Evolutionary conservation across 2,113 vertebrate species (phyloP).

Genomic region (Pluvianellus socialis): DNA sequence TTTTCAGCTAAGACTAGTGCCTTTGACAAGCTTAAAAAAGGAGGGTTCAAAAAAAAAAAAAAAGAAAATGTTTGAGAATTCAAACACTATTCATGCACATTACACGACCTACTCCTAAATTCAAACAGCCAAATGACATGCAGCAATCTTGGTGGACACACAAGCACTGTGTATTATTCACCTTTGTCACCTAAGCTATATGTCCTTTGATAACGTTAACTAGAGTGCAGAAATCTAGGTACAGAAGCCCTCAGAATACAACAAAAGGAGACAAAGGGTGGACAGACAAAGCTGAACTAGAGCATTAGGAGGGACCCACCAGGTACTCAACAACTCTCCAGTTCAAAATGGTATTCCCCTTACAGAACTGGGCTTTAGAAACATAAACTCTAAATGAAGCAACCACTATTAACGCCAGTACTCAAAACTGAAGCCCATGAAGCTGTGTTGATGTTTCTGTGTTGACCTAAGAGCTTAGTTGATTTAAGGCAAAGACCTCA

Average conservation of each 20-base stretch:
- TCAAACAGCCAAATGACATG: neutral
- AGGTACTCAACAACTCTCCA: neutral
- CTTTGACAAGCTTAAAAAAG: neutral
- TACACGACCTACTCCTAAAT: neutral
- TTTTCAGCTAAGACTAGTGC: slow-evolving; percentile 7
- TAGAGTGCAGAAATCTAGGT: neutral
- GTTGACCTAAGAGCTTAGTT: neutral
- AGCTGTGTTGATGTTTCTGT: neutral
- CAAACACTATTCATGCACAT: neutral
- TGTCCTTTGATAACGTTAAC: neutral
- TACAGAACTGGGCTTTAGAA: neutral
- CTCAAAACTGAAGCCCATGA: neutral
- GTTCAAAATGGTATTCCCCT: neutral
- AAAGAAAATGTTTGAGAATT: neutral
- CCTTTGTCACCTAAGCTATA: neutral
- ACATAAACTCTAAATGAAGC: neutral
- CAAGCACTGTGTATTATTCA: neutral
- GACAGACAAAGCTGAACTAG: neutral
- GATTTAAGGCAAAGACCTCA: neutral
- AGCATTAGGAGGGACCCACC: neutral
- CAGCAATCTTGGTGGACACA: neutral
- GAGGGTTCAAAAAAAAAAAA: neutral
- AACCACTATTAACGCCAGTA: neutral
- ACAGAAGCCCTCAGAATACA: slow-evolving; percentile 4
- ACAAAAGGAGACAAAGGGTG: neutral